A percentile compares a stretch with the other conserved stretches of the same genome.
Conservation (phyloP, 2,797 vertebrate species). For the Chanos chanos region DNA sequence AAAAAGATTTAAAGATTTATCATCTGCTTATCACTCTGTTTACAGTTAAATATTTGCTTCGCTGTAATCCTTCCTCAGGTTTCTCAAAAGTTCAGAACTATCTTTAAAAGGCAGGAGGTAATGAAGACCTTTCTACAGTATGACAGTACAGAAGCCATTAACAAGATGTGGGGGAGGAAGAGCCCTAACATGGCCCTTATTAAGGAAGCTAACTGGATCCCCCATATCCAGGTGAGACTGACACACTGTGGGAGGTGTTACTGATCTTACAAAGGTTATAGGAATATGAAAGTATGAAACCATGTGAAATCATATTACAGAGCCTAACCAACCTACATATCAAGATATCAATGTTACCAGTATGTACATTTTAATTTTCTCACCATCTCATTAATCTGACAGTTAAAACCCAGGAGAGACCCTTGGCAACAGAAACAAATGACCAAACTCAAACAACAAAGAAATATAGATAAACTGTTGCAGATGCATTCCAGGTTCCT, state of each 20-base stretch:
- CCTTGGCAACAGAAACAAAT: conserved; percentile 74
- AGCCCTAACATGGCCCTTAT: conserved; percentile 55
- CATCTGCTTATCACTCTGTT: too few relatives aligned
- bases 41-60: too few relatives aligned
- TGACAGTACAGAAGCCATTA: conserved; percentile 46
- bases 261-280: neutral
- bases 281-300: too few relatives aligned
- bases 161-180: conserved; percentile 52
- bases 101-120: conserved; percentile 68
- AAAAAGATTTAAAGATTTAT: neutral
- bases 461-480: conserved; percentile 64
- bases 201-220: conserved; percentile 69
- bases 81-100: conserved; percentile 63
- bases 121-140: conserved; percentile 71
- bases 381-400: neutral
- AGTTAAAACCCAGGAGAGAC: conserved; percentile 75
- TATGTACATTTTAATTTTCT: neutral
- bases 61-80: conserved; percentile 48
- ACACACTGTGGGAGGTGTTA: neutral
- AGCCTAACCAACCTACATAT: neutral
- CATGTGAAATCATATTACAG: too few relatives aligned
- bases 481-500: conserved; percentile 63
- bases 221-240: conserved; percentile 65
- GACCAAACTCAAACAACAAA: conserved; percentile 64
- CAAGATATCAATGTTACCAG: neutral